Evolutionary conservation across 2,113 vertebrate genomes (phyloP).

Genomic region (Micromys minutus): DNA sequence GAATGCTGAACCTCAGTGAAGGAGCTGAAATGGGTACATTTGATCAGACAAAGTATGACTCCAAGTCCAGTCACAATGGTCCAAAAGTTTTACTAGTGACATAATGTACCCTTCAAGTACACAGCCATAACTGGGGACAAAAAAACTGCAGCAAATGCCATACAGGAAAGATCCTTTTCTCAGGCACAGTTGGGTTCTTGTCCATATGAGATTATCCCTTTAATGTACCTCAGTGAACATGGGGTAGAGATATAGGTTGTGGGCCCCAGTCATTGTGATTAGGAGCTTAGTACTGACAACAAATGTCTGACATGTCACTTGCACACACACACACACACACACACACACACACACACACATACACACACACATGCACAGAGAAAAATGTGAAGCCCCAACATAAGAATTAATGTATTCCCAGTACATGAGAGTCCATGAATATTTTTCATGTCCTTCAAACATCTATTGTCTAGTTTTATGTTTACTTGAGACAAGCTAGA

Average conservation of each 20-base stretch:
- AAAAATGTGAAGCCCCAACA: background rate
- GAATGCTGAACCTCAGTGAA: background rate
- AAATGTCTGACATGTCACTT: background rate
- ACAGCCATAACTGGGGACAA: background rate
- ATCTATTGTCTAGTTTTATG: background rate
- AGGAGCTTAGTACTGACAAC: background rate
- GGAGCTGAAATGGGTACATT: background rate
- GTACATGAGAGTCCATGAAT: background rate
- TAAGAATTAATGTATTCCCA: background rate
- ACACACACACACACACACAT: background rate
- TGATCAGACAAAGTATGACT: background rate
- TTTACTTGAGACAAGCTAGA: background rate
- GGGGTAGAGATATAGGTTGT: background rate
- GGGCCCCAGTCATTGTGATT: background rate
- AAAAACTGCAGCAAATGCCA: background rate
- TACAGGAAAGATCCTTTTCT: background rate
- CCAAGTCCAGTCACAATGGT: background rate
- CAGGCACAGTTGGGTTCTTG: accelerated
- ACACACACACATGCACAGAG: background rate
- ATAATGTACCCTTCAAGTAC: background rate
- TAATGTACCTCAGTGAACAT: accelerated
- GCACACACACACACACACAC: background rate
- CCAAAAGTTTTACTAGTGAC: background rate
- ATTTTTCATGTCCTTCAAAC: background rate
- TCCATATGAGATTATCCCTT: accelerated